Base-by-base conservation (phyloP, 2,888 invertebrate species). In the Chymomyza amoena region DNA sequence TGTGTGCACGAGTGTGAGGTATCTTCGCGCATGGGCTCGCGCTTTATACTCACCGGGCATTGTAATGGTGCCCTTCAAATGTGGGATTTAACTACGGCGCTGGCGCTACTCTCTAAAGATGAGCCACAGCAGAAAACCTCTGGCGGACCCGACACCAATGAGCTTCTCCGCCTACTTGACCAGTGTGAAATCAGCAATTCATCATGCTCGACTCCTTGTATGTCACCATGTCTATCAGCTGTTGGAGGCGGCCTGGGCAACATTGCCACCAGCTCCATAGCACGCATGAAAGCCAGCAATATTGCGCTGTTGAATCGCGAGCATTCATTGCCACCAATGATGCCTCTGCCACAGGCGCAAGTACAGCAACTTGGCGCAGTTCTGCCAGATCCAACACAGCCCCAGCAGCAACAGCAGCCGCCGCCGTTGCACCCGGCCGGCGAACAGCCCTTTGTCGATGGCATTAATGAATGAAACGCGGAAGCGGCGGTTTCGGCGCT, bases 1-100 rank as follows among this genome's bases (percentile, higher is more conserved):
- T 97, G 97, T 91, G 98, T 99, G 13, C 98, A 98, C 89, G 99
- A 99, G 92, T 99, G 99, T 91, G 99, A 99, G 91, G 98, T 98
- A 1, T 97, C 98, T 1, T 96, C 97, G 87, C 94, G 99, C 16
- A 96, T 97, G 96, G 97, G 97, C 1, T 96, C 97, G 10, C 92
- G 99, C 57, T 96, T 97, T 89, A 95, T 98, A 87, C 95, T 98
- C 57, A 98, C 98, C 32, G 98, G 98, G 0, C 98, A 98, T 90
- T 95, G 96, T 52, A 97, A 96, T 79, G 98, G 98, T 61, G 96
- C 96, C 56, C 95, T 98, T 72, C 98, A 98, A 92, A 97, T 99
- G 96, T 99, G 99, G 99, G 99, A 99, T 93, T 93, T 99, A 72
- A 98, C 98, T 15, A 99, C 98, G 10, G 98, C 98, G 15, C 93